Evolutionary conservation across 2,797 vertebrate genomes (phyloP), one percentile per base, ranked within the genome.

Genomic region (Nannoperca australis): DNA sequence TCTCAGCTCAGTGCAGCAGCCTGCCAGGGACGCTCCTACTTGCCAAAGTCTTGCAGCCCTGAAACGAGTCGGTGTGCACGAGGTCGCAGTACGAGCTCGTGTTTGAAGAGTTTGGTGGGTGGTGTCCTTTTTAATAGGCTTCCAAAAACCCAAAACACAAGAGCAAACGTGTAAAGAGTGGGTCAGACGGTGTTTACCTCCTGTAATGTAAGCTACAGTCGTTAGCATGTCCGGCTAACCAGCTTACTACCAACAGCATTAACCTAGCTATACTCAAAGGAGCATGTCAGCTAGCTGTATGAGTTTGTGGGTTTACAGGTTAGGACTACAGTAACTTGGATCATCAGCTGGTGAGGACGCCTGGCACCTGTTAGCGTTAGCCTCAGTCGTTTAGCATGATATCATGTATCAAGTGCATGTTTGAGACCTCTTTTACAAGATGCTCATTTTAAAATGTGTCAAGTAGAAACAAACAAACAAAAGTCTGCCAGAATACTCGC

Each of bases 1-100:
- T 87, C 79, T 84, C 73, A 64, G 82, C 82, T 78, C 64, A 44
- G 49, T 34, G 73, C 66, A 36, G 45, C 51, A 69, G 69, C 5
- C 61, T 78, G 87, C 86, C 89, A 87, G 62, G 78, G 69, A 85
- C 18, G 73, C 58, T 63, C 4, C 40, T 42, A 10, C 18, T 15
- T 36, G 81, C 84, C 81, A 88, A 73, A 81, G 51, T 73, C 49
- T 14, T 49, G 66, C 64, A 73, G 63, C 7, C 62, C 72, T 68
- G 51, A 78, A 47, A 56, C 5, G 5, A 63, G 22, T 44, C 15
- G 1, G n/a, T 54, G 67, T 20, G 51, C 11, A 51, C 1, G 18
- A 14, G 40, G 49, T 42, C n/a, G 27, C 1, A 20, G 47, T 38
- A 12, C 30, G 17, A 59, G 24, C 70, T 8, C 4, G 15, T 54